Conservation (phyloP, 2,797 vertebrate genomes). For the Ara ararauna region DNA sequence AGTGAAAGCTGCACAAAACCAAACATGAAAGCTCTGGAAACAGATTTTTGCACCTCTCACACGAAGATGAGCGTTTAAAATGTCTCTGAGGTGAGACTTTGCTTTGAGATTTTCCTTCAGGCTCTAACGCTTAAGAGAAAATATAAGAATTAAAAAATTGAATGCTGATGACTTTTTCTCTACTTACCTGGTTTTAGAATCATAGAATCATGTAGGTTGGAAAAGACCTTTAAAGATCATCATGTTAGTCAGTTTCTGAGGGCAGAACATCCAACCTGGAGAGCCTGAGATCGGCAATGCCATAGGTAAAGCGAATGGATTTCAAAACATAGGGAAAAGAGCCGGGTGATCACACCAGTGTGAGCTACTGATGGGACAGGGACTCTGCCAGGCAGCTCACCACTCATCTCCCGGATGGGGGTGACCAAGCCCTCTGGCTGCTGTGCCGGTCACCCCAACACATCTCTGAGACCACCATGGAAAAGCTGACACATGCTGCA, state of each 20-base stretch:
- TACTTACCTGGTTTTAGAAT: background rate
- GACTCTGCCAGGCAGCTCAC: background rate
- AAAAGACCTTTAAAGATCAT: background rate
- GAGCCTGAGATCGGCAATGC: background rate
- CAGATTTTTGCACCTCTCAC: background rate
- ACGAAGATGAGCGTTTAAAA: background rate
- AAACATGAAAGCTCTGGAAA: background rate
- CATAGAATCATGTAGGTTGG: background rate
- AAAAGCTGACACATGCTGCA: background rate
- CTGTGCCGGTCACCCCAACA: background rate
- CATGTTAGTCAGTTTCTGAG: background rate
- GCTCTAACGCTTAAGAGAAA: background rate
- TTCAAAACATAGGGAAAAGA: background rate
- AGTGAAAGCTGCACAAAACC: background rate
- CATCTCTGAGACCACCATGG: background rate
- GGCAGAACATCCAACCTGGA: background rate
- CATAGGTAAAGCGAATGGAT: rapidly evolving
- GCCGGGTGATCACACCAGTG: background rate
- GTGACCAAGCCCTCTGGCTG: background rate
- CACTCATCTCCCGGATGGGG: background rate
- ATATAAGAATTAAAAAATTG: background rate
- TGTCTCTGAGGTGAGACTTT: background rate
- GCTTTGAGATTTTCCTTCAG: background rate
- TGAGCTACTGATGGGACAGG: background rate
- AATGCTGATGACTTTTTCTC: background rate